phyloP scores from a whole-genome alignment of 2,113 vertebrate genomes.

The Gymnocephalus cernua region DNA sequence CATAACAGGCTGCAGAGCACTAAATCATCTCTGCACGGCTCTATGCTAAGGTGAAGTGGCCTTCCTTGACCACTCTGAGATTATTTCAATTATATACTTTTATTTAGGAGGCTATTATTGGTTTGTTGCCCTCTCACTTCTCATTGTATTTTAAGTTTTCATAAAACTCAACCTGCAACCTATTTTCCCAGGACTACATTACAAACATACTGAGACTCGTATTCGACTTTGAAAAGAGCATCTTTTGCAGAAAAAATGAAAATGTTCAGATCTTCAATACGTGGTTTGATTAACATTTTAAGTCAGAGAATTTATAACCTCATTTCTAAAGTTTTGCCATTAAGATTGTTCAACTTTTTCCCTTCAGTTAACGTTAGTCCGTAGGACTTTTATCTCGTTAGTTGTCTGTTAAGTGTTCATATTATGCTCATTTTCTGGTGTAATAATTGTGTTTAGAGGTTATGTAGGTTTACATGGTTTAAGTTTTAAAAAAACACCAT shows the following conservation, averaged over 20 bases:
- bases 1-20: not conserved
- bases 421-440: no score
- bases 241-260: not conserved
- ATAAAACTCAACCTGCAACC: not conserved
- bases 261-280: not conserved
- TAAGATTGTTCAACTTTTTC: not conserved
- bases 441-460: no score
- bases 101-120: not conserved
- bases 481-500: no score
- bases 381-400: no score
- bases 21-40: not conserved
- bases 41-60: not conserved
- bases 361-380: no score
- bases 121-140: not conserved
- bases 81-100: not conserved
- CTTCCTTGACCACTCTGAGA: slow-evolving; percentile 3
- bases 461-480: no score
- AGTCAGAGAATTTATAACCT: not conserved
- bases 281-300: not conserved
- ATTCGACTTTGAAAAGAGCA: not conserved
- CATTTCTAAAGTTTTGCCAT: not conserved
- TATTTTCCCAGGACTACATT: not conserved
- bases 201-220: not conserved
- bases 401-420: no score
- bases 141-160: not conserved